Evolutionary conservation across 2,888 invertebrate species (phyloP).

Genomic region (Athalia rosae): DNA sequence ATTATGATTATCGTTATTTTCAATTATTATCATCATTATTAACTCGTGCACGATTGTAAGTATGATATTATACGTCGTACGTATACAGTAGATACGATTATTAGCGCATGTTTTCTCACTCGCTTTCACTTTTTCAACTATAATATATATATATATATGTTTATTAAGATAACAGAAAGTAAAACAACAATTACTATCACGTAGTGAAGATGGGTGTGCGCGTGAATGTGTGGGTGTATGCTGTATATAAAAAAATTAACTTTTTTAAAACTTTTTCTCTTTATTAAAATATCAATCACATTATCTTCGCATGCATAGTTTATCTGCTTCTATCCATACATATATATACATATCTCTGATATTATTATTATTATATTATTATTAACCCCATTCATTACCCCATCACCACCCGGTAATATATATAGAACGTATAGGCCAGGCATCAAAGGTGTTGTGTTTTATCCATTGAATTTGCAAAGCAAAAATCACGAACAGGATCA

Average conservation of each 20-base stretch:
- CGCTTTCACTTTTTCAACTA: constrained; percentile 26
- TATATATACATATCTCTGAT: constrained; percentile 43
- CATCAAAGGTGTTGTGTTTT: constrained; percentile 25
- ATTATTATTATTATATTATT: background rate
- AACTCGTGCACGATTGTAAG: constrained; percentile 31
- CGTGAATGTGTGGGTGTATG: no score
- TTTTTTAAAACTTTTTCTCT: constrained; percentile 39
- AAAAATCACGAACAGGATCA: background rate
- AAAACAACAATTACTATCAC: no score
- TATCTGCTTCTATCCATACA: no score
- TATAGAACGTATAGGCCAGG: constrained; percentile 2
- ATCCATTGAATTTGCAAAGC: background rate
- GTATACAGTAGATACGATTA: background rate
- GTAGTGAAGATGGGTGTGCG: no score
- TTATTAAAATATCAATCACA: no score
- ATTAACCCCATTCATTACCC: no score
- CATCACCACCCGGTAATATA: no score
- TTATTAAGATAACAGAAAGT: background rate
- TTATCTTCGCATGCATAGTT: no score
- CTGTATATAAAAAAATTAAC: background rate
- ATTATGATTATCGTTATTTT: constrained; percentile 51
- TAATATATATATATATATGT: constrained; percentile 44
- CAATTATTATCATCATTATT: constrained; percentile 9
- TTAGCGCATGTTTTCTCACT: constrained; percentile 38
- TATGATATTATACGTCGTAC: constrained; percentile 36